Base-by-base conservation (phyloP, 2,797 vertebrate genomes). In the Chromis chromis region DNA sequence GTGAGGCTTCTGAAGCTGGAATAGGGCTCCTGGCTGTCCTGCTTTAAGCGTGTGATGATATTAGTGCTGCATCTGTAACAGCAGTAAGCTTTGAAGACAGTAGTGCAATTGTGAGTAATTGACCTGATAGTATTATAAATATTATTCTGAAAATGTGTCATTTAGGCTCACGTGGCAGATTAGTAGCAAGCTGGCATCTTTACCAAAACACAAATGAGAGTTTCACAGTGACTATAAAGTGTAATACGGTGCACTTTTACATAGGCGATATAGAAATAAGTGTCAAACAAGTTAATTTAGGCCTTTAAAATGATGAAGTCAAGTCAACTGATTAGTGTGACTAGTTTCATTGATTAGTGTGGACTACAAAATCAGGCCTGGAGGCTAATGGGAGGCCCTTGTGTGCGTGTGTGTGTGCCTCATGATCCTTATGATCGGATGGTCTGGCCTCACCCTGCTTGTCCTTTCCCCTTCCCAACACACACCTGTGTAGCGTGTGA, bases 391-490 rank as follows among this genome's bases (percentile, higher is more conserved):
- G 75, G 69, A 88, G 82, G 84, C 66, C 74, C 70, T 52, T 85
- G 63, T 68, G 64, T 70, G 69, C 74, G 65, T 74, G 42, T 61
- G 65, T n/a, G 42, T 44, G 42, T 44, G 66, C 74, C 74, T 84
- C 83, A 85, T 89, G 88, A 78, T 74, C 81, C 84, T 88, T 81
- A 90, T 90, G 87, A 90, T 89, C 69, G 17, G 86, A 70, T 19
- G 44, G 65, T 90, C 74, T 85, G 74, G 86, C 87, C 80, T 89
- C 78, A 71, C 73, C 61, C 62, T 65, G 17, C 60, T 66, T 52
- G 65, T 82, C 64, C 73, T 74, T 79, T 86, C 77, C 63, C 25
- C 66, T 82, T 66, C 61, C 65, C 62, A 54, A 25, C 60, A 65
- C 63, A 64, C 58, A 50, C 56, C 63, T 83, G 85, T 89, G 72